A percentile compares a stretch with the other conserved stretches of the same genome.
phyloP scores from a whole-genome alignment of 1,140 invertebrate genomes.

The Sitodiplosis mosellana region DNA sequence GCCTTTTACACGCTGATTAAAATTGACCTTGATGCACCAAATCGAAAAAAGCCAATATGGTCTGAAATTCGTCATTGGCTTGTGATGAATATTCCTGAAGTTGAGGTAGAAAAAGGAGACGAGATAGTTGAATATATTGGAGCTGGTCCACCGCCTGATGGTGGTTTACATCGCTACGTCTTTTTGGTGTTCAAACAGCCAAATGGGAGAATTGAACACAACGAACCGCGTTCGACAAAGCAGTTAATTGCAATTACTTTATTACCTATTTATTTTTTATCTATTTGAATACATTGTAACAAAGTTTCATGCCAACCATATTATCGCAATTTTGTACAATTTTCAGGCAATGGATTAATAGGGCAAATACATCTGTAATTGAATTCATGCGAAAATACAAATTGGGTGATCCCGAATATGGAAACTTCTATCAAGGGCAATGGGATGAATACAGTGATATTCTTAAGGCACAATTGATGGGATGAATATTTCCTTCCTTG shows the following conservation, averaged over 20 bases:
- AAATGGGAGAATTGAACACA: slow-evolving; percentile 10
- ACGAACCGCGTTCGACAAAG: background rate
- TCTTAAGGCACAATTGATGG: too few relatives aligned
- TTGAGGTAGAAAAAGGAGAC: slow-evolving; percentile 52
- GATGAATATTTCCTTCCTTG: too few relatives aligned
- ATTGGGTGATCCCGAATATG: too few relatives aligned
- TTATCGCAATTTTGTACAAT: too few relatives aligned
- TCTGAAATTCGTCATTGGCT: slow-evolving; percentile 87
- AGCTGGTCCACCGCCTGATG: slow-evolving; percentile 66
- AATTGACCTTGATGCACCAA: slow-evolving; percentile 53
- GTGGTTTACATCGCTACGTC: slow-evolving; percentile 78
- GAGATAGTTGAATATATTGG: slow-evolving; percentile 65
- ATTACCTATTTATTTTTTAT: slow-evolving; percentile 5
- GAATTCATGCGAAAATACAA: too few relatives aligned
- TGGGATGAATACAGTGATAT: too few relatives aligned
- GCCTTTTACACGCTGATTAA: slow-evolving; percentile 37
- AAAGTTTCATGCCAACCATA: too few relatives aligned
- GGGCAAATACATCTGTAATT: too few relatives aligned
- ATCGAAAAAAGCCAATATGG: slow-evolving; percentile 50
- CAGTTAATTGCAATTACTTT: background rate
- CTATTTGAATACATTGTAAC: too few relatives aligned
- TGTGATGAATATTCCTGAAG: slow-evolving; percentile 79
- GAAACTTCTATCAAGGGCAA: too few relatives aligned
- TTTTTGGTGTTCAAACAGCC: slow-evolving; percentile 72
- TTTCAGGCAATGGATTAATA: too few relatives aligned